These are phyloP conservation scores for Drosophila pseudoobscura DNA, from an alignment of 1,140 invertebrate genomes.

Conservation along the genomic window DNA sequence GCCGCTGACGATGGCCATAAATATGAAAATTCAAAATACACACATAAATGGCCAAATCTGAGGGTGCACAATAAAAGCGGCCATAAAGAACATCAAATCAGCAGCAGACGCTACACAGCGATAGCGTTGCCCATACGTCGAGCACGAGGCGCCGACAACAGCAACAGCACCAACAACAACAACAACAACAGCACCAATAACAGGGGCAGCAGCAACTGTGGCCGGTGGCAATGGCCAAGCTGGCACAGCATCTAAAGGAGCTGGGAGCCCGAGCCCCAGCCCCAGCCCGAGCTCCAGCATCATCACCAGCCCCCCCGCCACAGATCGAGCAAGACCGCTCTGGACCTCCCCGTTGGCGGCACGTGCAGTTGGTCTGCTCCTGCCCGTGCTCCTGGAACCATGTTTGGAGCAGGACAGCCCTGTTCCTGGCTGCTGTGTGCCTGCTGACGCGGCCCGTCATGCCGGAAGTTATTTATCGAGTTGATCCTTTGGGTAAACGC, in stretches of 20 bases:
- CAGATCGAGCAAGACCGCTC: no score
- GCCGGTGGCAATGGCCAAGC: constrained; percentile 53
- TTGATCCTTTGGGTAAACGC: constrained; percentile 81
- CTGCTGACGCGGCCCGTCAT: constrained; percentile 68
- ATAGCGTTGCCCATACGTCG: constrained; percentile 41
- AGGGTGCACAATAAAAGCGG: constrained; percentile 54
- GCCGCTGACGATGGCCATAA: constrained; percentile 53
- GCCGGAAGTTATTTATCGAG: constrained; percentile 78
- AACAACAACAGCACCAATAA: constrained; percentile 16
- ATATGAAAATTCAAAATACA: constrained; percentile 62
- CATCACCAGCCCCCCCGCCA: not conserved
- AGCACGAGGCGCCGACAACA: constrained; percentile 18
- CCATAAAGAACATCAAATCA: constrained; percentile 64
- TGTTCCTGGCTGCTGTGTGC: constrained; percentile 55
- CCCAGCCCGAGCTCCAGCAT: not conserved
- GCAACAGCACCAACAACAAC: constrained; percentile 23
- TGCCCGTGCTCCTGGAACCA: constrained; percentile 41
- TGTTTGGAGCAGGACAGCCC: constrained; percentile 45
- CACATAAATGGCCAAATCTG: constrained; percentile 63
- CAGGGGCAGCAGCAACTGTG: constrained; percentile 36
- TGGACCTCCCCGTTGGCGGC: constrained; percentile 37
- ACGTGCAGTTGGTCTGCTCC: constrained; percentile 39
- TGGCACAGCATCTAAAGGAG: constrained; percentile 27
- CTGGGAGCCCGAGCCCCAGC: constrained; percentile 10
- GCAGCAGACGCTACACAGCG: constrained; percentile 51